A percentile compares a stretch with the other conserved stretches of the same genome.
phyloP scores from a whole-genome alignment of 2,797 vertebrate species.

The Oryzias sinensis region DNA sequence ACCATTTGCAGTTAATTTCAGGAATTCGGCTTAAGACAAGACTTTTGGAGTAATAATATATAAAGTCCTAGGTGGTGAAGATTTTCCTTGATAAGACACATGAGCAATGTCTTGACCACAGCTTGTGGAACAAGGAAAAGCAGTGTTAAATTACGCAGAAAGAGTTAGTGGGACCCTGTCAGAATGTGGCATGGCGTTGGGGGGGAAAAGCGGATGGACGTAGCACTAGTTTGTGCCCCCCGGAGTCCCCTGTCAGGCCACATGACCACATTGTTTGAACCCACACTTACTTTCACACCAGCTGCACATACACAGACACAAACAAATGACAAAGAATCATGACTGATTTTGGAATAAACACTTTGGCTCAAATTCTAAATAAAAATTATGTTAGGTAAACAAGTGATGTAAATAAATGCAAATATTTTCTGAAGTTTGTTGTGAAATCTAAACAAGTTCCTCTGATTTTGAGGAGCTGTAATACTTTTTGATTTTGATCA shows the following conservation, averaged over 20 bases:
- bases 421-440: no score
- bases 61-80: constrained; percentile 44
- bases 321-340: constrained; percentile 4
- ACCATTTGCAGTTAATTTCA: constrained; percentile 11
- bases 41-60: constrained; percentile 35
- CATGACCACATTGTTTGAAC: constrained; percentile 70
- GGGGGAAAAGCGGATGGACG: constrained; percentile 68
- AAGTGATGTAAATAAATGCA: no score
- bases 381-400: no score
- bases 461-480: no score
- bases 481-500: no score
- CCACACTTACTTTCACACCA: constrained; percentile 20
- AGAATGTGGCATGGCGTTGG: constrained; percentile 63
- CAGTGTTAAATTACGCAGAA: constrained; percentile 82
- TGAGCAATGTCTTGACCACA: constrained; percentile 61
- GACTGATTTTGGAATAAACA: constrained; percentile 1
- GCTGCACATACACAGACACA: constrained; percentile 17
- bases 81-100: constrained; percentile 49
- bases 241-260: constrained; percentile 77
- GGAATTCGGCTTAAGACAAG: constrained; percentile 30
- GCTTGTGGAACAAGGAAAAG: constrained; percentile 62
- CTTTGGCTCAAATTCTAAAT: no score
- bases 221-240: constrained; percentile 77
- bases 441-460: no score
- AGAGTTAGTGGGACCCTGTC: constrained; percentile 74